Evolutionary conservation across 2,888 invertebrate genomes (phyloP).

Genomic region (Zeuzera pyrina): DNA sequence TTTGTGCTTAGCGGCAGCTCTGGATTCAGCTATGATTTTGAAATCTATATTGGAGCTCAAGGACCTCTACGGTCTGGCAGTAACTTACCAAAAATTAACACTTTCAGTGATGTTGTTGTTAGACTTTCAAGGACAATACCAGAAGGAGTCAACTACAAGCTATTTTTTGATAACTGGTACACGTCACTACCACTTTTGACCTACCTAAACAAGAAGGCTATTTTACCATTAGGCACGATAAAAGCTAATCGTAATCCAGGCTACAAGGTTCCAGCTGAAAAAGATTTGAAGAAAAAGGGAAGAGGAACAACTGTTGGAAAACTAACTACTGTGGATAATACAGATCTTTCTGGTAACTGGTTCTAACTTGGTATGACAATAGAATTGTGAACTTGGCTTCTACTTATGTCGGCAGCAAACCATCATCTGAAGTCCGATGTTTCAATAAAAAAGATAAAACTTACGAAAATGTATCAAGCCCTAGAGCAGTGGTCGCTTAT

Average conservation of each 20-base stretch:
- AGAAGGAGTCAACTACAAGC: constrained; percentile 13
- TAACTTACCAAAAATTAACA: constrained; percentile 5
- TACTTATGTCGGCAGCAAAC: constrained; percentile 8
- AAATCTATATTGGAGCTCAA: constrained; percentile 8
- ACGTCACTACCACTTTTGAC: constrained; percentile 15
- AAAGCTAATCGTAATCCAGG: no score
- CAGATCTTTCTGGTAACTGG: no score
- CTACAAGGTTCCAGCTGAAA: no score
- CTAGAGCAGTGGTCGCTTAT: neutral
- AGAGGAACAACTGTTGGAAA: no score
- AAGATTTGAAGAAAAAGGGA: no score
- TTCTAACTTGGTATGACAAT: constrained; percentile 10
- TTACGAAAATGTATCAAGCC: neutral
- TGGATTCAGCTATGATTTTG: constrained; percentile 23
- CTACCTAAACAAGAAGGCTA: constrained; percentile 11
- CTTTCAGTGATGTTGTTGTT: constrained; percentile 13
- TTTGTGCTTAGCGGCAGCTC: constrained; percentile 26
- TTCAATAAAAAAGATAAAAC: neutral
- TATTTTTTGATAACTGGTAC: constrained; percentile 18
- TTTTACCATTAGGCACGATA: constrained; percentile 15
- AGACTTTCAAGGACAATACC: constrained; percentile 13
- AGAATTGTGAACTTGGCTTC: constrained; percentile 10
- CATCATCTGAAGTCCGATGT: constrained; percentile 2
- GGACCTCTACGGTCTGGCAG: no score
- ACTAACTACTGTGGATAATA: no score